These are phyloP conservation scores for Coendou prehensilis DNA, from an alignment of 2,797 vertebrate genomes.

Conservation along the genomic window DNA sequence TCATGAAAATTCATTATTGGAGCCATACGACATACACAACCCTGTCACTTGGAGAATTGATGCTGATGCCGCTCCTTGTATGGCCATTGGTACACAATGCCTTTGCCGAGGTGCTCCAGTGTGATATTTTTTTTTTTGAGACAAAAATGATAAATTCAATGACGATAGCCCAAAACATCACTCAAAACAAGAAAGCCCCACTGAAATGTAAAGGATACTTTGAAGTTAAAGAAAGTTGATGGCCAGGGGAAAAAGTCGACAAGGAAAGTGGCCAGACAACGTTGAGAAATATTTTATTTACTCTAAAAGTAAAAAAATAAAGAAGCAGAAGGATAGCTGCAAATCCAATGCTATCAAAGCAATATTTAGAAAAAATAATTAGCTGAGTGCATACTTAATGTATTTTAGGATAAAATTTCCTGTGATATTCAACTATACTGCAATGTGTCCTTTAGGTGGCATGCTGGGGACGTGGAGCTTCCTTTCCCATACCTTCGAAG, in stretches of 20 bases:
- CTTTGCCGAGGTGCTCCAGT: background rate
- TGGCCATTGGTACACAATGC: fast-evolving
- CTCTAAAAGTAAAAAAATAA: background rate
- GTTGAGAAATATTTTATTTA: background rate
- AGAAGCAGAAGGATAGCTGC: background rate
- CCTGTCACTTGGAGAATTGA: background rate
- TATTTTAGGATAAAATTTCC: background rate
- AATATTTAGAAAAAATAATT: background rate
- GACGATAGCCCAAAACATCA: background rate
- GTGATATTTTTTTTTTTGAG: background rate
- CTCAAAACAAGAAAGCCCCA: background rate
- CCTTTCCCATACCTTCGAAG: background rate
- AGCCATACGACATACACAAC: background rate
- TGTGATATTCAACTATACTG: background rate
- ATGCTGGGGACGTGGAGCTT: background rate
- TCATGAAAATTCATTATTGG: background rate
- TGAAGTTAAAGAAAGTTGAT: background rate
- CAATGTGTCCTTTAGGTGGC: background rate
- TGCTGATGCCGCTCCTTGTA: fast-evolving
- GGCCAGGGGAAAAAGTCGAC: background rate
- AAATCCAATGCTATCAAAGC: background rate
- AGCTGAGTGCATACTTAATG: background rate
- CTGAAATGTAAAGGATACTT: background rate
- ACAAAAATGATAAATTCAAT: background rate
- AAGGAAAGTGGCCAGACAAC: background rate